These are phyloP conservation scores for Melolontha melolontha DNA, from an alignment of 2,888 invertebrate species.

Conservation along the genomic window DNA sequence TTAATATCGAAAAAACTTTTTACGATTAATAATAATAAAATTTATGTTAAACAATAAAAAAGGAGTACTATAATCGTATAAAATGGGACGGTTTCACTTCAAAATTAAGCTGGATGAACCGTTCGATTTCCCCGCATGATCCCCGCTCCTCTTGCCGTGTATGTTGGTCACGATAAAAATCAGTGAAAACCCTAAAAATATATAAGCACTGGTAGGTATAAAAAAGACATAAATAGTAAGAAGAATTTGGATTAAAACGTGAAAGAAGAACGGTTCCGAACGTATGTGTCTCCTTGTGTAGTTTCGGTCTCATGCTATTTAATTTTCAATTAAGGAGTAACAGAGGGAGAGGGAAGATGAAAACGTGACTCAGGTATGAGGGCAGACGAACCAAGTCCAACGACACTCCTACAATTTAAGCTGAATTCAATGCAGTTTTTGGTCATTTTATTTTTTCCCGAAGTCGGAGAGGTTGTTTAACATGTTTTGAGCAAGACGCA, in stretches of 20 bases:
- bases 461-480: conserved; percentile 46
- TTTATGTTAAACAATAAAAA: conserved; percentile 43
- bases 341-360: not conserved
- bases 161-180: conserved; percentile 46
- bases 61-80: conserved; percentile 24
- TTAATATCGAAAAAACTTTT: conserved; percentile 30
- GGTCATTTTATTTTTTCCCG: conserved; percentile 44
- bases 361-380: conserved; percentile 10
- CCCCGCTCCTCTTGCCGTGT: not conserved
- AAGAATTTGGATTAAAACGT: conserved; percentile 51
- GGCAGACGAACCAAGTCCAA: conserved; percentile 35
- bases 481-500: conserved; percentile 47
- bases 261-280: conserved; percentile 9
- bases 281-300: not conserved
- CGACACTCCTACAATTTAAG: conserved; percentile 52
- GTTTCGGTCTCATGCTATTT: conserved; percentile 11
- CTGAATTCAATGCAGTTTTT: conserved; percentile 51
- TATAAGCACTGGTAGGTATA: conserved; percentile 44
- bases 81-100: conserved; percentile 25
- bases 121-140: not conserved
- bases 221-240: conserved; percentile 52
- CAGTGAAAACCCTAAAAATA: conserved; percentile 48
- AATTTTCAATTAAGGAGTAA: conserved; percentile 36
- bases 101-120: conserved; percentile 18
- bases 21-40: conserved; percentile 43